Conservation (phyloP, 2,797 vertebrate genomes). For the Poecilia picta region DNA sequence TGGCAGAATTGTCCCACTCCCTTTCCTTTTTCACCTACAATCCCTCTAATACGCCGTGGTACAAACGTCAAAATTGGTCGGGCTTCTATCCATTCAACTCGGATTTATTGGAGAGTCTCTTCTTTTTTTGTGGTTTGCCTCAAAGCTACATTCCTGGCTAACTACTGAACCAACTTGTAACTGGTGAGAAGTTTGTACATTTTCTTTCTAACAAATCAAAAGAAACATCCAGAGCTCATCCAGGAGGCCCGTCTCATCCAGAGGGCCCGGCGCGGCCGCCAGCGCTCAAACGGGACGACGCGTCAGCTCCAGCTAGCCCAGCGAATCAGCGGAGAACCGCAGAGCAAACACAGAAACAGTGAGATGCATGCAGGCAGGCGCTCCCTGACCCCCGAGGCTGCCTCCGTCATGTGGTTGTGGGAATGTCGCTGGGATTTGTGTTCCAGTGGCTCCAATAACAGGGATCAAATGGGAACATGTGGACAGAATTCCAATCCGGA, state of each 20-base stretch:
- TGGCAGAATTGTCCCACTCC: too few species aligned
- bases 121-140: too few species aligned
- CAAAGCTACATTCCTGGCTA: too few species aligned
- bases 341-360: slow-evolving; percentile 6
- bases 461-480: slow-evolving; percentile 74
- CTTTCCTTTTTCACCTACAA: too few species aligned
- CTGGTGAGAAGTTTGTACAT: too few species aligned
- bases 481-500: slow-evolving; percentile 65
- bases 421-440: slow-evolving; percentile 73
- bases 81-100: too few species aligned
- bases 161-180: too few species aligned
- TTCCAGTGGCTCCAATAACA: slow-evolving; percentile 67
- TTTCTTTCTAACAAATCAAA: too few species aligned
- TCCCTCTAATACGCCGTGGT: too few species aligned
- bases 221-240: slow-evolving; percentile 18
- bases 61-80: too few species aligned
- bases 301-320: slow-evolving; percentile 4
- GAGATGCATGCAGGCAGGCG: slow-evolving; percentile 35
- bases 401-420: slow-evolving; percentile 66
- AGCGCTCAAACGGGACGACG: not conserved
- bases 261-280: slow-evolving; percentile 24
- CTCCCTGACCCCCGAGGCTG: slow-evolving; percentile 48
- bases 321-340: slow-evolving; percentile 7
- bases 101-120: too few species aligned
- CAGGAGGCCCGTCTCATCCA: slow-evolving; percentile 54